These are phyloP conservation scores for Tachina grossa DNA, from an alignment of 2,888 invertebrate genomes.

Conservation along the genomic window DNA sequence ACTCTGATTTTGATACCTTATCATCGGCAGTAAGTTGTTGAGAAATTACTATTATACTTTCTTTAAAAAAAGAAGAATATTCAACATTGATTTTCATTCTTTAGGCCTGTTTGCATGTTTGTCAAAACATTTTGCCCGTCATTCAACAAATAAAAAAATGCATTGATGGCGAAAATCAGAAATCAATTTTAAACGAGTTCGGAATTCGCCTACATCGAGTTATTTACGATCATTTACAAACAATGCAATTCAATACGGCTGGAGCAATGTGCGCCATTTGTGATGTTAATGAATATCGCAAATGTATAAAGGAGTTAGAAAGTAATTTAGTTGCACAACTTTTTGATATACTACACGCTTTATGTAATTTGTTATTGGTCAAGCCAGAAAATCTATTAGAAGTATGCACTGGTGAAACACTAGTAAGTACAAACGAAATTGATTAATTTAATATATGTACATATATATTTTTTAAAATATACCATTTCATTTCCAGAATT, in stretches of 20 bases:
- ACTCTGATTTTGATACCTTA: constrained; percentile 92
- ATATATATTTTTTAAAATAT: constrained; percentile 3
- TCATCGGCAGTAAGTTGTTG: constrained; percentile 88
- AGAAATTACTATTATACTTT: background rate
- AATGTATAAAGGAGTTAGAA: constrained; percentile 89
- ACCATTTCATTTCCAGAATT: constrained; percentile 87
- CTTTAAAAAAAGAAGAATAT: background rate
- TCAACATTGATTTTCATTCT: background rate
- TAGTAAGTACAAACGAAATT: constrained; percentile 86
- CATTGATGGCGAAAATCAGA: constrained; percentile 96
- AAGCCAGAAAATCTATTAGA: constrained; percentile 98
- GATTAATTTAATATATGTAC: constrained; percentile 20
- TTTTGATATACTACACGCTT: constrained; percentile 97
- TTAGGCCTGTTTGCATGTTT: constrained; percentile 92
- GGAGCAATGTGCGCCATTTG: constrained; percentile 99
- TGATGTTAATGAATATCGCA: constrained; percentile 98
- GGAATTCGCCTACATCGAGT: constrained; percentile 96
- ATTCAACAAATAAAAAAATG: constrained; percentile 90
- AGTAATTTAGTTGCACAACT: constrained; percentile 91
- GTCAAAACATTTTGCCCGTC: constrained; percentile 90
- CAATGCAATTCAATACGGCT: constrained; percentile 96
- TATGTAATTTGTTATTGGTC: constrained; percentile 96
- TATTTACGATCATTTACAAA: constrained; percentile 96
- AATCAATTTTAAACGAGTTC: constrained; percentile 92
- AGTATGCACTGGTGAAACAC: constrained; percentile 96